Evolutionary conservation across 1,140 invertebrate genomes (phyloP).

Genomic region (Radopholus similis): DNA sequence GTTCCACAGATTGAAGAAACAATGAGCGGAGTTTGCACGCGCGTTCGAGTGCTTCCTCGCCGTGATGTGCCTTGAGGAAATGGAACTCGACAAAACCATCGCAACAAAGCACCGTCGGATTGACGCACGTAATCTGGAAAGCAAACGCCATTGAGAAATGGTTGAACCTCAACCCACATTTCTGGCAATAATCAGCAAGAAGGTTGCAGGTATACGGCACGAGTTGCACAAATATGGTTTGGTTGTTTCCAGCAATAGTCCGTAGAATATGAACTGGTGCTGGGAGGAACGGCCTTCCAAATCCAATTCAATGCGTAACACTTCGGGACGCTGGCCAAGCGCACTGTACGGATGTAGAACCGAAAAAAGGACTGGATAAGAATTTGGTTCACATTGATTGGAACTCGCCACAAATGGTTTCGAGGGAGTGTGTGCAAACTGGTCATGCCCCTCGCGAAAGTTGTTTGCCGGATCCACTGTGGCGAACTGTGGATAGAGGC

Average conservation of each 20-base stretch:
- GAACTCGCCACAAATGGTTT: constrained; percentile 25
- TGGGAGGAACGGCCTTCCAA: constrained; percentile 21
- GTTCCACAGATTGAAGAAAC: constrained; percentile 19
- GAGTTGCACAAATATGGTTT: constrained; percentile 42
- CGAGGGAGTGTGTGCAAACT: constrained; percentile 35
- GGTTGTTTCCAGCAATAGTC: constrained; percentile 39
- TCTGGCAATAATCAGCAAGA: constrained; percentile 34
- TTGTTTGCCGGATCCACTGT: constrained; percentile 31
- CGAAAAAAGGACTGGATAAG: no score
- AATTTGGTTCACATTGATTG: background rate
- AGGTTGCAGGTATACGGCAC: constrained; percentile 27
- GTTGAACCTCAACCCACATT: constrained; percentile 33
- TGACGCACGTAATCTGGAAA: constrained; percentile 27
- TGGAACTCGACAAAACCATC: constrained; percentile 42
- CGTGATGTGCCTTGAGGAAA: constrained; percentile 28
- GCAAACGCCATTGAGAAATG: background rate
- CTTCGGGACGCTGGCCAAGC: constrained; percentile 28
- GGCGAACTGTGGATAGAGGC: constrained; percentile 44
- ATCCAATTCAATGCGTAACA: constrained; percentile 19
- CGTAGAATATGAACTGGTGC: constrained; percentile 42
- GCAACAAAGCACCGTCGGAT: constrained; percentile 17
- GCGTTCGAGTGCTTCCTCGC: constrained; percentile 17
- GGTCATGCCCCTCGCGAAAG: constrained; percentile 23
- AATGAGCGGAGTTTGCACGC: constrained; percentile 30
- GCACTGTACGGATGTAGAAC: constrained; percentile 40